Base-by-base conservation (phyloP, 1,140 invertebrate species). In the Bacillus rossius region DNA sequence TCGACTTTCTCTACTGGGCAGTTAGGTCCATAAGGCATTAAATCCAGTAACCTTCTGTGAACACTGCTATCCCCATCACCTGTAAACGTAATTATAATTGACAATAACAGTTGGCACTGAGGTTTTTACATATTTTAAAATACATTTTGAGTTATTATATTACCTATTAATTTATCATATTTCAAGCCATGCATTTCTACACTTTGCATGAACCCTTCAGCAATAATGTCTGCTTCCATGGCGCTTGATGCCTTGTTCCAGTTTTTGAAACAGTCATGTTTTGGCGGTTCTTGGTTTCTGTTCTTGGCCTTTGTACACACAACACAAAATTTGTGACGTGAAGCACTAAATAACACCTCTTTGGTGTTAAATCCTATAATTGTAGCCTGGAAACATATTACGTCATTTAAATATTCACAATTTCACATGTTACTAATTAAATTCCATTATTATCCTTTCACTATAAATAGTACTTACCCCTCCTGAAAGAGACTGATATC, bases 1-100 rank as follows among this genome's bases (percentile, higher is more conserved):
- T 72, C 65, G n/a, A 67, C 58, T 59, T 71, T 72, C 50, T 68
- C 14, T 20, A 69, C 25, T 29, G 53, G 47, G 16, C 61, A 59
- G 7, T 55, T 20, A n/a, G 23, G 41, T 20, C 43, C 43, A 42
- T 63, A 66, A 0, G 55, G 65, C 48, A 34, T 50, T 47, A 52
- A 14, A 20, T 52, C 55, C 25, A n/a, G 23, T 8, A 56, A n/a
- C 41, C 41, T 26, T 37, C 23, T 57, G 29, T 57, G 26, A 17
- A 57, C 47, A 52, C 55, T 57, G 48, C 55, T 57, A 29, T 59
- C 48, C 25, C 54, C 19, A 58, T 57, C 57, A 38, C 26, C 5
- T 22, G 26, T 57, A 45, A 57, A 60, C 22, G 13, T 20, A 45
- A 45, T 34, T 34, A 34, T 10, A 34, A 34, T 10, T 34, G 4